phyloP scores from a whole-genome alignment of 2,113 vertebrate genomes.

The Epinephelus cyanopodus region DNA sequence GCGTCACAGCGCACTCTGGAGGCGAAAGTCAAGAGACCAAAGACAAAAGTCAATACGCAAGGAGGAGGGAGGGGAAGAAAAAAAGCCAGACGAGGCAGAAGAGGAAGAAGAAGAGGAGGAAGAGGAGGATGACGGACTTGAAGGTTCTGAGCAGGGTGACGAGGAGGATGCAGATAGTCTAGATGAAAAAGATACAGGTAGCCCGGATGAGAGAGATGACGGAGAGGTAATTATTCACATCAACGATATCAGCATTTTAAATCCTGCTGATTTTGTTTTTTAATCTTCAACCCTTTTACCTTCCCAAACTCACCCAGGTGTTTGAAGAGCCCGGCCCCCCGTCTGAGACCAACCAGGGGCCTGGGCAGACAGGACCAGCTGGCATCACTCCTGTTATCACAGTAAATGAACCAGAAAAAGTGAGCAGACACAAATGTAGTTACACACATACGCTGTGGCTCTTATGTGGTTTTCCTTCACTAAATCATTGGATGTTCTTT shows the following conservation, averaged over 20 bases:
- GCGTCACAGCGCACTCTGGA: constrained; percentile 86
- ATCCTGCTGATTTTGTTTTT: not conserved
- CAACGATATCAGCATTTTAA: not conserved
- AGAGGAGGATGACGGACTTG: constrained; percentile 22
- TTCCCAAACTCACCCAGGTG: constrained; percentile 66
- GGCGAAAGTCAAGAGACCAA: constrained; percentile 82
- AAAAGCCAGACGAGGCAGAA: constrained; percentile 8
- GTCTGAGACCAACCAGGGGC: constrained; percentile 10
- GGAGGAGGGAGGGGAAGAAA: constrained; percentile 29
- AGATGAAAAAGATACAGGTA: constrained; percentile 34
- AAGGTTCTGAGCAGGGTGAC: constrained; percentile 21
- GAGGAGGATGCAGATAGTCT: constrained; percentile 42
- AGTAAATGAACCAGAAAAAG: constrained; percentile 75
- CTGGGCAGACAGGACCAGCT: not conserved
- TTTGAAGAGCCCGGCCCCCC: constrained; percentile 54
- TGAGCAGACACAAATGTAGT: constrained; percentile 10
- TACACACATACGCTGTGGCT: not conserved
- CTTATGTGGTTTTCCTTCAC: not conserved
- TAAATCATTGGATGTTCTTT: not conserved
- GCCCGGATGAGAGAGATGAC: constrained; percentile 38
- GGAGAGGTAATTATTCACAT: constrained; percentile 58
- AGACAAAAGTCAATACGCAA: constrained; percentile 65
- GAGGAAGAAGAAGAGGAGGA: constrained; percentile 38
- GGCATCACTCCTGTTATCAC: constrained; percentile 65
- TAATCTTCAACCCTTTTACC: not conserved